Base-by-base conservation (phyloP, 2,113 vertebrate genomes). In the Lepus timidus region DNA sequence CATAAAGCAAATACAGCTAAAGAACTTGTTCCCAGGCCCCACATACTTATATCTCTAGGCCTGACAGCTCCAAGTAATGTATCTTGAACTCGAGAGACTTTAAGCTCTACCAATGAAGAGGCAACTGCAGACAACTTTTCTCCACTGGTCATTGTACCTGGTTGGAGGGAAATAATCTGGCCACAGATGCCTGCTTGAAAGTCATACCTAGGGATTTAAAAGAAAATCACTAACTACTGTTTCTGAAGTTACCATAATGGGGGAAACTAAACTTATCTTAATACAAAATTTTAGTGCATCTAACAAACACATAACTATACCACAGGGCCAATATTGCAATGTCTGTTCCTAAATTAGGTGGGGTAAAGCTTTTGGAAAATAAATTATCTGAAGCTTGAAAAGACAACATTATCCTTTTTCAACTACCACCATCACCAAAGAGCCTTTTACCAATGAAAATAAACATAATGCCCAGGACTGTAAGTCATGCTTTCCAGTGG, bases 231-330 rank as follows among this genome's bases (percentile, higher is more conserved):
- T 16, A 71, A 70, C 6, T 39, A 58, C 58, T 86, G 19, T 80
- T 78, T 68, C 25, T 88, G 65, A 96, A 75, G 25, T 93, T 49
- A 27, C 55, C 52, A 6, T 86, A 76, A 68, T 90, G n/a, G 80
- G 9, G n/a, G 90, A 93, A 85, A 62, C 36, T 67, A 87, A 86
- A 91, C 9, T 95, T 93, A 36, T 87, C 91, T 87, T 65, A 71
- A 67, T 49, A 31, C 61, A 86, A 27, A 75, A 52, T 58, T 91
- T 88, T 74, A 64, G 85, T 81, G 14, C 4, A 92, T 52, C 33
- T 96, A 86, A 64, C 58, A 81, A 51, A 71, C 52, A 55, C 19
- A 58, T 87, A 31, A 83, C 33, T 92, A 5, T 4, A 82, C 58
- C 39, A 22, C n/a, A 74, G 33, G 13, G 13, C 6, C 23, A 2